These are phyloP conservation scores for Neomonachus schauinslandi DNA, from an alignment of 2,113 vertebrate genomes.

Conservation along the genomic window DNA sequence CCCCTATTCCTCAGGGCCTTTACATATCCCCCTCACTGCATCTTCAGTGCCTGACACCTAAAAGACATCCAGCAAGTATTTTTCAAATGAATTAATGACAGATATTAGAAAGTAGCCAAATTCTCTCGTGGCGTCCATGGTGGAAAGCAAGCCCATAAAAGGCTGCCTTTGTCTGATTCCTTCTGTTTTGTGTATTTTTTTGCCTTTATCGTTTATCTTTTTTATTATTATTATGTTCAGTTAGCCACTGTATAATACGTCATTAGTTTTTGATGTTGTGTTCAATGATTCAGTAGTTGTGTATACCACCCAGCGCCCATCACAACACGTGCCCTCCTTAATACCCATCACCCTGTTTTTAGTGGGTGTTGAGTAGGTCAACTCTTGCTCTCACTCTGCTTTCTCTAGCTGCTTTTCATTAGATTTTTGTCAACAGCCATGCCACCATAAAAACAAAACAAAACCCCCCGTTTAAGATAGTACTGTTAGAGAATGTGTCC, in stretches of 20 bases:
- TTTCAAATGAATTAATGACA: not conserved
- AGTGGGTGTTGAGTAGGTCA: not conserved
- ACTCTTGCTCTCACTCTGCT: not conserved
- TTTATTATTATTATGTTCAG: no score
- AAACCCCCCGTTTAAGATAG: not conserved
- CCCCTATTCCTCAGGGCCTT: accelerated
- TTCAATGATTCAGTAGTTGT: no score
- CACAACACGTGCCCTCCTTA: no score
- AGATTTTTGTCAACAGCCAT: not conserved
- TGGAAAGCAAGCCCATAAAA: not conserved
- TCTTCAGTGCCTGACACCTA: not conserved
- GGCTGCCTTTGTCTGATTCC: not conserved
- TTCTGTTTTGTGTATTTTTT: not conserved
- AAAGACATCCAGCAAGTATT: not conserved
- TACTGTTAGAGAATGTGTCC: not conserved
- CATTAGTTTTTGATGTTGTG: no score
- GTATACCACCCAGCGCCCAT: no score
- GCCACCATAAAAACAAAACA: not conserved
- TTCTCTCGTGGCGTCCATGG: not conserved
- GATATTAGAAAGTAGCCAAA: not conserved
- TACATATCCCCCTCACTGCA: not conserved
- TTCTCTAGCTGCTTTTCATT: not conserved
- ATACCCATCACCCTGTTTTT: not conserved
- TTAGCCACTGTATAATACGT: no score
- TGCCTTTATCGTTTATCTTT: no score